Base-by-base conservation (phyloP, 2,888 invertebrate species). In the Diplazon laetatorius region DNA sequence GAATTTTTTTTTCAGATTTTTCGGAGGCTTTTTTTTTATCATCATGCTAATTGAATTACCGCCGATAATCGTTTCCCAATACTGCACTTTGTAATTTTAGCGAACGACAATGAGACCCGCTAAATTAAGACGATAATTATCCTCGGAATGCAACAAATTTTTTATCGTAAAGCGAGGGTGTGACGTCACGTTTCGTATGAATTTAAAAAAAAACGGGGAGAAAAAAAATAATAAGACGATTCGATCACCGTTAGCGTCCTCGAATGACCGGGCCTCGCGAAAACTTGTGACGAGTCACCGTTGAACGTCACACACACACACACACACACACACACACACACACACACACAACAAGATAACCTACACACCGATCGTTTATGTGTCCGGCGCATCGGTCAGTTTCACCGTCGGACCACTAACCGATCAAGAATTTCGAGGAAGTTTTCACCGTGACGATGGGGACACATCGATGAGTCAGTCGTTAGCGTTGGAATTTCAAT, bases 401-500 rank as follows among this genome's bases (percentile, higher is more conserved):
- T 44, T 20, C 42, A 30, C 39, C 50, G 20, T 12, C 9, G 48
- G 39, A 22, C 46, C 46, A 46, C 44, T 46, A 46, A 25, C 50
- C 50, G 20, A 14, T 48, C 39, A n/a, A 20, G 30, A 50, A 66
- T 66, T 66, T 66, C 66, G 39, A 39, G 39, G 39, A 66, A 66
- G 9, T 66, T 35, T 66, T 66, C 66, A 25, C 66, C 22, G 16
- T 22, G 66, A 42, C 66, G 66, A 46, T 25, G 22, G 46, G n/a
- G n/a, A n/a, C n/a, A n/a, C 18, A 20, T n/a, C 5, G 50, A 48
- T 72, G 76, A 77, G 66, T 72, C 72, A 76, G 37, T 16, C 65
- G 52, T 62, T n/a, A n/a, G 66, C 18, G 55, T 68, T 44, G 55
- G 60, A 77, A 77, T 77, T 72, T 55, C 46, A 68, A 68, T 72